phyloP scores from a whole-genome alignment of 2,113 vertebrate genomes.

The Siphamia tubifer region DNA sequence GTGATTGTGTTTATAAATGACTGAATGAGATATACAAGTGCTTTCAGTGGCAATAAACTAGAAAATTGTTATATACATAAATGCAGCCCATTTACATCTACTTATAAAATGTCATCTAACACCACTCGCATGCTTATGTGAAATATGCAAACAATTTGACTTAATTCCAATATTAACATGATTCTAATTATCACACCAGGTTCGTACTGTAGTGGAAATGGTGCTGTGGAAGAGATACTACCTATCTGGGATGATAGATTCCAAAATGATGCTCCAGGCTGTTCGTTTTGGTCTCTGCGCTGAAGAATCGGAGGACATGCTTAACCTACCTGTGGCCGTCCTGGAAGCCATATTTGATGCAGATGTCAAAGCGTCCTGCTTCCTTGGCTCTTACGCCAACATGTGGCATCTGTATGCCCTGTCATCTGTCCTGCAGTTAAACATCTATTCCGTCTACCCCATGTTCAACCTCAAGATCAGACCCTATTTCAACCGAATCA shows the following conservation, averaged over 20 bases:
- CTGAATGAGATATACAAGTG: too few relatives aligned
- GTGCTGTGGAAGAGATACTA: constrained; percentile 92
- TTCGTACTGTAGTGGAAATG: constrained; percentile 95
- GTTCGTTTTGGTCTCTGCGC: constrained; percentile 92
- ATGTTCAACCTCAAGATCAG: constrained; percentile 96
- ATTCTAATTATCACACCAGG: constrained; percentile 51
- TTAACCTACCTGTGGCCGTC: constrained; percentile 85
- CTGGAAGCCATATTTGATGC: constrained; percentile 95
- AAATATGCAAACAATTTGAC: background rate
- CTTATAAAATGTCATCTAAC: too few relatives aligned
- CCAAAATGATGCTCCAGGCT: constrained; percentile 96
- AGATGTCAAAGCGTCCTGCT: constrained; percentile 94
- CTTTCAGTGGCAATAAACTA: too few relatives aligned
- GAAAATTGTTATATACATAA: too few relatives aligned
- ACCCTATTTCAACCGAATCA: constrained; percentile 92
- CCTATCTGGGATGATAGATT: constrained; percentile 94
- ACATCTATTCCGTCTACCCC: constrained; percentile 95
- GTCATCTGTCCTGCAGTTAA: constrained; percentile 87
- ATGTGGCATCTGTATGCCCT: constrained; percentile 97
- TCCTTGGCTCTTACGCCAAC: constrained; percentile 90
- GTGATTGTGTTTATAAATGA: too few relatives aligned
- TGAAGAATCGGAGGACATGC: constrained; percentile 90
- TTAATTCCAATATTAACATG: background rate
- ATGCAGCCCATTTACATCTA: too few relatives aligned
- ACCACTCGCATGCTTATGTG: background rate